Evolutionary conservation across 2,113 vertebrate species (phyloP).

Genomic region (Cinclus cinclus): DNA sequence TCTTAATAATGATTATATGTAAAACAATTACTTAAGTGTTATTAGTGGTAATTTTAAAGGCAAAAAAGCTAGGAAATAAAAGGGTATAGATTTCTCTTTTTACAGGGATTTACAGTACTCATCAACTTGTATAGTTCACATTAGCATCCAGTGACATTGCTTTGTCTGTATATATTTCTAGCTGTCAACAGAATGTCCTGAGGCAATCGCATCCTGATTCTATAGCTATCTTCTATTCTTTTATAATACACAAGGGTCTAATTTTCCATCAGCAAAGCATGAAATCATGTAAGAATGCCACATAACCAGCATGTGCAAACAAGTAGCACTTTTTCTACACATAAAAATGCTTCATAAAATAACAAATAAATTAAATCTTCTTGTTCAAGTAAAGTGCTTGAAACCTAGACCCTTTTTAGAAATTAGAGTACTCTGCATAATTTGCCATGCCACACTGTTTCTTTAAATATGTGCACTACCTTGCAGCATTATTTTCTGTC

Average conservation of each 20-base stretch:
- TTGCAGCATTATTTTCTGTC: conserved; percentile 25
- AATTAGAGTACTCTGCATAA: conserved; percentile 51
- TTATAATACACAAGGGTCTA: conserved; percentile 89
- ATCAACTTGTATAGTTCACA: conserved; percentile 89
- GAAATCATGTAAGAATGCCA: conserved; percentile 93
- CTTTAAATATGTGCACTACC: conserved; percentile 25
- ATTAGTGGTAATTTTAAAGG: conserved; percentile 47
- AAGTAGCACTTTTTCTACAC: conserved; percentile 81
- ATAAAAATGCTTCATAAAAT: conserved; percentile 85
- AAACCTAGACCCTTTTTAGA: conserved; percentile 47
- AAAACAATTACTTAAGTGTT: conserved; percentile 30
- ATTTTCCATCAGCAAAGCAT: conserved; percentile 98
- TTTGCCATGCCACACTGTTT: not conserved
- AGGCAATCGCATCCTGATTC: conserved; percentile 90
- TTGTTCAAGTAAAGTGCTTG: conserved; percentile 74
- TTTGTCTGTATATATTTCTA: conserved; percentile 91
- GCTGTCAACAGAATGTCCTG: conserved; percentile 95
- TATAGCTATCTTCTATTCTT: conserved; percentile 86
- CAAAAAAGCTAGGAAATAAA: conserved; percentile 58
- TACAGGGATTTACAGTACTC: conserved; percentile 84
- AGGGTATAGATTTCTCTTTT: conserved; percentile 67
- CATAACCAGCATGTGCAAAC: conserved; percentile 87
- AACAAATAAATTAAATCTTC: conserved; percentile 86
- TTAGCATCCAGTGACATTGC: conserved; percentile 92
- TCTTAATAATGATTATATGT: conserved; percentile 30